These are phyloP conservation scores for Regulus satrapa DNA, from an alignment of 2,113 vertebrate genomes.

Conservation along the genomic window DNA sequence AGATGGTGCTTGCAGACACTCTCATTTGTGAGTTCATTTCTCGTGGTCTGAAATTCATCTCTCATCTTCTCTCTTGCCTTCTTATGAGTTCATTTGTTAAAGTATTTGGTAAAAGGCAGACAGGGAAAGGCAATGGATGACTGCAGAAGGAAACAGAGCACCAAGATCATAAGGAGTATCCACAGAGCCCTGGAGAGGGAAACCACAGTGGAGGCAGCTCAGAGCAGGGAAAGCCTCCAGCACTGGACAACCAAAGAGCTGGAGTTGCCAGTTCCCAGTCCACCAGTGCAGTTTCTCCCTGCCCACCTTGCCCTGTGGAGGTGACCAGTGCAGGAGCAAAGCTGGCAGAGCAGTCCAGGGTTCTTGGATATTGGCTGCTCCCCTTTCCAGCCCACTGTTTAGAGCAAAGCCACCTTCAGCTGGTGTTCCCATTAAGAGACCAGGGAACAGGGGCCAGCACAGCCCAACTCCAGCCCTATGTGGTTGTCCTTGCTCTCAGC, in stretches of 20 bases:
- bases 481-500: not conserved
- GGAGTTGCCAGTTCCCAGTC: not conserved
- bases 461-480: not conserved
- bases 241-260: not conserved
- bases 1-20: not conserved
- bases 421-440: not conserved
- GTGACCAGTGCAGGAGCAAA: not conserved
- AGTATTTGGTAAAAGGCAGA: not conserved
- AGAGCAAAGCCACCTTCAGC: not conserved
- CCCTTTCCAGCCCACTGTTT: not conserved
- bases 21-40: not conserved
- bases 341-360: not conserved
- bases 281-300: not conserved
- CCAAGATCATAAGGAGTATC: not conserved
- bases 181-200: not conserved
- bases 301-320: not conserved
- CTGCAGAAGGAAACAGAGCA: not conserved
- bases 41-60: not conserved
- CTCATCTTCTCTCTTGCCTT: not conserved
- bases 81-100: not conserved
- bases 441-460: not conserved
- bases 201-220: not conserved
- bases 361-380: not conserved
- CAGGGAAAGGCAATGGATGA: not conserved
- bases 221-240: not conserved